Conservation (phyloP, 2,888 invertebrate genomes). For the Platycheirus rosarum region DNA sequence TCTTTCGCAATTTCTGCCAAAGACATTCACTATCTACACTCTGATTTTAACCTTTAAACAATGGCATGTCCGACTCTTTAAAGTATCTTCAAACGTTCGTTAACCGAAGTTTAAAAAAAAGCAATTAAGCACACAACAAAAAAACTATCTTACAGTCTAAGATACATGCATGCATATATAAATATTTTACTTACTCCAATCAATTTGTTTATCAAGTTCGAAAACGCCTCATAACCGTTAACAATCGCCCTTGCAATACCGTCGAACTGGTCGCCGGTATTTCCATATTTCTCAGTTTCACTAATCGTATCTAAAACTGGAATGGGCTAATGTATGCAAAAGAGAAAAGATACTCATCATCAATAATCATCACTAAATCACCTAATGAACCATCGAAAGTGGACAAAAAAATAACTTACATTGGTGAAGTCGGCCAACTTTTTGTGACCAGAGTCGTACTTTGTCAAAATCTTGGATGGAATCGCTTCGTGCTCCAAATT, state of each 20-base stretch:
- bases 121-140: background rate
- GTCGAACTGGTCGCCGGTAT: slow-evolving; percentile 87
- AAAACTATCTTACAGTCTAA: background rate
- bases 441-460: slow-evolving; percentile 80
- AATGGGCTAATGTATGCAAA: slow-evolving; percentile 83
- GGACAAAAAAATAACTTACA: slow-evolving; percentile 75
- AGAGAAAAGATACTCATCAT: slow-evolving; percentile 19
- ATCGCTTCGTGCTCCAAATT: slow-evolving; percentile 81
- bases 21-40: background rate
- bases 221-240: slow-evolving; percentile 87
- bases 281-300: slow-evolving; percentile 91
- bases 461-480: slow-evolving; percentile 79
- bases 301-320: slow-evolving; percentile 90
- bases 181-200: slow-evolving; percentile 85
- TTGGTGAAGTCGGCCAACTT: slow-evolving; percentile 78
- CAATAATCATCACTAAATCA: slow-evolving; percentile 1
- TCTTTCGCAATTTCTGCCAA: background rate
- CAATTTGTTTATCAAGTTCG: slow-evolving; percentile 86
- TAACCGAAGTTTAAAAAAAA: slow-evolving; percentile 7
- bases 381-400: background rate
- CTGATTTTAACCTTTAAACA: slow-evolving; percentile 11
- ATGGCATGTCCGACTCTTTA: background rate
- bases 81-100: slow-evolving; percentile 1
- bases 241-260: slow-evolving; percentile 86
- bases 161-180: background rate